Evolutionary conservation across 1,140 invertebrate genomes (phyloP).

Genomic region (Drosophila nasuta): DNA sequence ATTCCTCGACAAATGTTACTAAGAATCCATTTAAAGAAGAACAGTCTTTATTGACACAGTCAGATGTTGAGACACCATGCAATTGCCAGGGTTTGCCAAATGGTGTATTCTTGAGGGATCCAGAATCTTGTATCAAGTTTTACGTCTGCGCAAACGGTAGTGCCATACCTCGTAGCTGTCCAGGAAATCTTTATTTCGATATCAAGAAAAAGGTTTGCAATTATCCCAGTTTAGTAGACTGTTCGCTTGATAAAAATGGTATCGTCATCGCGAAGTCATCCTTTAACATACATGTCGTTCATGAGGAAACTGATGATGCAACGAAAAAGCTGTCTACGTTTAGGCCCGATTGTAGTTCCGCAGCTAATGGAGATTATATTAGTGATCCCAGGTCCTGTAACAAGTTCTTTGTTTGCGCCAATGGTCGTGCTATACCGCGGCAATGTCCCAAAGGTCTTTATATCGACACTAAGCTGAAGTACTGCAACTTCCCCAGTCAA

Average conservation of each 20-base stretch:
- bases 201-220: slow-evolving; percentile 62
- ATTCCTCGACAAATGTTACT: too few species aligned
- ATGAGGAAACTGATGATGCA: background rate
- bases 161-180: slow-evolving; percentile 44
- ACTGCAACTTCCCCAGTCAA: slow-evolving; percentile 47
- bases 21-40: background rate
- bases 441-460: slow-evolving; percentile 58
- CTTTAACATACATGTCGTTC: background rate
- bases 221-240: slow-evolving; percentile 57
- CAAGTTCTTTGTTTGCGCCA: slow-evolving; percentile 60
- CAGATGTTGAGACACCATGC: background rate
- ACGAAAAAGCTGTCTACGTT: background rate
- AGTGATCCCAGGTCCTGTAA: slow-evolving; percentile 50
- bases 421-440: slow-evolving; percentile 44
- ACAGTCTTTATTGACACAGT: background rate
- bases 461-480: slow-evolving; percentile 41
- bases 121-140: slow-evolving; percentile 40
- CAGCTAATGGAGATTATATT: slow-evolving; percentile 47
- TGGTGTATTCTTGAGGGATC: slow-evolving; percentile 46
- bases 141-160: slow-evolving; percentile 50
- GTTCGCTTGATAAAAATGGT: background rate
- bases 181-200: slow-evolving; percentile 51
- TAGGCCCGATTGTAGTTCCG: slow-evolving; percentile 32
- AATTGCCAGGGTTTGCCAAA: slow-evolving; percentile 38
- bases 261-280: background rate